A percentile compares a stretch with the other conserved stretches of the same genome.
phyloP scores from a whole-genome alignment of 2,888 invertebrate species.

The Xestia xanthographa region DNA sequence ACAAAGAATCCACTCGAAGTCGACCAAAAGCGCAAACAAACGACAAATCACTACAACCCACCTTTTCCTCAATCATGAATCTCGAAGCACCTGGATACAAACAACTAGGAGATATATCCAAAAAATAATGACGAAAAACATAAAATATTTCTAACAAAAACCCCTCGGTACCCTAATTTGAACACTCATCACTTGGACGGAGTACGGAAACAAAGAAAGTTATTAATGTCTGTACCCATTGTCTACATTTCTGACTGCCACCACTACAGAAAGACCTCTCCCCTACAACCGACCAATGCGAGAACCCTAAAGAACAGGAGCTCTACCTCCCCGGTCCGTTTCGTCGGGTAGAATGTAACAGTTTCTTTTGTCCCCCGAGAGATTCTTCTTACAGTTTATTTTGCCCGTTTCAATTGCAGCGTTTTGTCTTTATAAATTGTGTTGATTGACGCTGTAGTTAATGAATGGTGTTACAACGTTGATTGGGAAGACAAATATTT shows the following conservation, averaged over 20 bases:
- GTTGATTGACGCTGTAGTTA: conserved; percentile 72
- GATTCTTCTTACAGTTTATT: conserved; percentile 79
- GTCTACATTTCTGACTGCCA: conserved; percentile 82
- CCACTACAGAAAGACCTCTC: conserved; percentile 74
- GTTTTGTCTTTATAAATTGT: conserved; percentile 77
- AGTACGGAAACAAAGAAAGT: conserved; percentile 86
- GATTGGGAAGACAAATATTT: conserved; percentile 51
- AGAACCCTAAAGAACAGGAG: conserved; percentile 63
- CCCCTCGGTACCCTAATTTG: conserved; percentile 68
- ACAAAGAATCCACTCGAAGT: conserved; percentile 41
- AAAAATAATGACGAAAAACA: conserved; percentile 63
- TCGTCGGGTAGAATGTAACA: conserved; percentile 83
- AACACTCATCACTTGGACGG: conserved; percentile 75
- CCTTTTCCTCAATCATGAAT: conserved; percentile 38
- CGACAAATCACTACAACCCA: conserved; percentile 30
- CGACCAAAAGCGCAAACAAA: conserved; percentile 52
- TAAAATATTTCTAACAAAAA: conserved; percentile 67
- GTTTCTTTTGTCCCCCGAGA: conserved; percentile 83
- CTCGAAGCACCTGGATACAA: conserved; percentile 48
- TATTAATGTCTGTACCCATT: conserved; percentile 88
- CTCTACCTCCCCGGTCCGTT: conserved; percentile 74
- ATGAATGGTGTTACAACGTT: conserved; percentile 52
- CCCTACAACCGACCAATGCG: conserved; percentile 61
- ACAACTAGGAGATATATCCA: conserved; percentile 36
- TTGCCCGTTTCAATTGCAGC: conserved; percentile 78